Percentiles rank a stretch among this genome's conserved stretches.
phyloP scores from a whole-genome alignment of 92 coral and sea anemone genomes.

The Zoanthus sansibaricus region DNA sequence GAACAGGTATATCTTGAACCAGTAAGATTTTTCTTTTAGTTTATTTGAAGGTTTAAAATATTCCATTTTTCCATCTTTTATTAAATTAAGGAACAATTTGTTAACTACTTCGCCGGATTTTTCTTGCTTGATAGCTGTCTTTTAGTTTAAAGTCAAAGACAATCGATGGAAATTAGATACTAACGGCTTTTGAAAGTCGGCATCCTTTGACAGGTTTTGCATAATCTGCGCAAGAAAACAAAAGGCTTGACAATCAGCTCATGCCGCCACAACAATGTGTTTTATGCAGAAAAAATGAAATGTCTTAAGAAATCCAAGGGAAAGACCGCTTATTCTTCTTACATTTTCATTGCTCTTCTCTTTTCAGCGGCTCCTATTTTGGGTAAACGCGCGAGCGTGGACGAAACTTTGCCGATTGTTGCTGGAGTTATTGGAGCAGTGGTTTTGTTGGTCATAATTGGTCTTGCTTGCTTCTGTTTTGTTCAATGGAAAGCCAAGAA shows the following conservation, averaged over 20 bases:
- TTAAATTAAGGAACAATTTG: background rate
- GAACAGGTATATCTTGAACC: background rate
- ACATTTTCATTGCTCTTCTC: slow-evolving; percentile 32
- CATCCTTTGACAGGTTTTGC: slow-evolving; percentile 7
- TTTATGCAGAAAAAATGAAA: slow-evolving; percentile 1
- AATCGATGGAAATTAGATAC: background rate
- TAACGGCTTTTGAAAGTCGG: background rate
- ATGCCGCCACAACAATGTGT: background rate
- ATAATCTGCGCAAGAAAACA: slow-evolving; percentile 14
- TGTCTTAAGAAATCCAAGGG: background rate
- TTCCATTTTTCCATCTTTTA: background rate
- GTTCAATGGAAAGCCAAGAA: slow-evolving; percentile 57
- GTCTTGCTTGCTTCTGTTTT: slow-evolving; percentile 74
- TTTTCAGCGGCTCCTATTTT: slow-evolving; percentile 73
- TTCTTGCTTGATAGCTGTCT: background rate
- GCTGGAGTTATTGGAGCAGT: slow-evolving; percentile 86
- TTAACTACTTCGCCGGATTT: background rate
- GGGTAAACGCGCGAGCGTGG: slow-evolving; percentile 41
- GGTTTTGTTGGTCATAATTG: slow-evolving; percentile 65
- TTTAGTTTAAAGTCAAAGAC: background rate
- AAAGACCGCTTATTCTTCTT: slow-evolving; percentile 11
- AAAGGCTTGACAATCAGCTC: slow-evolving; percentile 8
- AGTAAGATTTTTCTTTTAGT: background rate
- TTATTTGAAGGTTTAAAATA: background rate
- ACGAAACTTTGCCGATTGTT: slow-evolving; percentile 70